Percentiles rank a stretch among this genome's conserved stretches.
Conservation (phyloP, 1,140 invertebrate genomes). For the Popillia japonica region DNA sequence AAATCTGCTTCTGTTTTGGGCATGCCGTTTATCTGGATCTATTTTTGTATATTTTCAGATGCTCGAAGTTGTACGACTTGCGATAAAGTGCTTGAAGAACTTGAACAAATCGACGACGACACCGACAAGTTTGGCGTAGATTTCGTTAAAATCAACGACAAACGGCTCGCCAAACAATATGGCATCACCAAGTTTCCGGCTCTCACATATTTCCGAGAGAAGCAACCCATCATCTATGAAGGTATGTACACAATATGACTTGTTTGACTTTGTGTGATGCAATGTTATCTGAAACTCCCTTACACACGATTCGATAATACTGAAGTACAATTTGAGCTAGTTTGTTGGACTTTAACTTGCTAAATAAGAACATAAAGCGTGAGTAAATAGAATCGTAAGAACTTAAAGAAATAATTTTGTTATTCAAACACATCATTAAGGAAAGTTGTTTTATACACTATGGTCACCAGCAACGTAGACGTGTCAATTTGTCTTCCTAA, state of each 20-base stretch:
- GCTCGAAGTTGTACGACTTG: conserved; percentile 90
- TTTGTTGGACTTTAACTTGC: no score
- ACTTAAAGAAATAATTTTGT: no score
- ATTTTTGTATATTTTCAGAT: conserved; percentile 68
- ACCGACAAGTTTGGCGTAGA: conserved; percentile 93
- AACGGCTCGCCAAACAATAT: conserved; percentile 93
- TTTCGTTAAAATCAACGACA: conserved; percentile 96
- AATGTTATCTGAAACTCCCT: no score
- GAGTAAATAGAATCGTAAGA: no score
- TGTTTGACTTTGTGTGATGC: no score
- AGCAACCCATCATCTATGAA: conserved; percentile 92
- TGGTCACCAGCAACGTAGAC: no score
- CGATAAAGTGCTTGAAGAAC: conserved; percentile 87
- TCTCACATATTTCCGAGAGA: conserved; percentile 93
- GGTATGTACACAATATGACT: conserved; percentile 63
- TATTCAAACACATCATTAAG: no score
- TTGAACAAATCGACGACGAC: conserved; percentile 95
- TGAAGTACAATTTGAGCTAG: no score
- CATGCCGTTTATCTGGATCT: not conserved
- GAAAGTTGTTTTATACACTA: no score
- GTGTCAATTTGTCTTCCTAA: no score
- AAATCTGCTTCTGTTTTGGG: not conserved
- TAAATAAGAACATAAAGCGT: no score
- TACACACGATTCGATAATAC: no score
- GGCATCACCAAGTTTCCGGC: conserved; percentile 93